These are phyloP conservation scores for Tokudaia tokunoshimensis DNA, from an alignment of 2,797 vertebrate genomes.

Conservation along the genomic window DNA sequence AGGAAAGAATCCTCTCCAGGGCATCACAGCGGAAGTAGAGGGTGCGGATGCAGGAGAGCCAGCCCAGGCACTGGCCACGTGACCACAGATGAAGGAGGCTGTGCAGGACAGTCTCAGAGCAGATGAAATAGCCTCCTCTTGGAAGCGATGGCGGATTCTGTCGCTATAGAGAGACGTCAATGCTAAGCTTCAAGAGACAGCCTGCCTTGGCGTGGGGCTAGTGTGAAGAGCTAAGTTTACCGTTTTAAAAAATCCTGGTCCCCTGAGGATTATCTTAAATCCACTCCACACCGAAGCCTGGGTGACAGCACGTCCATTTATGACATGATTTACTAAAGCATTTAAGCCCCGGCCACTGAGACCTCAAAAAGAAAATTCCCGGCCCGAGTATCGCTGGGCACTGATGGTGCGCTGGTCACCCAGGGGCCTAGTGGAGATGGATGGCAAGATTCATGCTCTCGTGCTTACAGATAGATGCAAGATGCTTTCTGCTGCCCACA, in stretches of 20 bases:
- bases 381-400: neutral
- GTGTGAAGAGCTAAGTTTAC: neutral
- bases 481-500: neutral
- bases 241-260: neutral
- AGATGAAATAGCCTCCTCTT: neutral
- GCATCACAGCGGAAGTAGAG: neutral
- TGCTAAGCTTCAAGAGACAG: neutral
- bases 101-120: neutral
- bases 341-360: neutral
- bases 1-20: neutral
- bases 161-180: neutral
- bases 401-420: neutral
- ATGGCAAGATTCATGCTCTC: neutral
- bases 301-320: neutral
- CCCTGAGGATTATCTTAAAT: neutral
- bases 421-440: neutral
- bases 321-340: neutral
- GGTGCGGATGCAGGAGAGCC: neutral
- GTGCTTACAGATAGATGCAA: neutral
- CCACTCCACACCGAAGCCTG: neutral
- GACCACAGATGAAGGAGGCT: neutral
- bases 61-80: neutral
- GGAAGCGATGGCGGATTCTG: neutral
- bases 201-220: neutral
- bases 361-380: neutral